phyloP scores from a whole-genome alignment of 2,113 vertebrate genomes.

The Tylochromis polylepis region DNA sequence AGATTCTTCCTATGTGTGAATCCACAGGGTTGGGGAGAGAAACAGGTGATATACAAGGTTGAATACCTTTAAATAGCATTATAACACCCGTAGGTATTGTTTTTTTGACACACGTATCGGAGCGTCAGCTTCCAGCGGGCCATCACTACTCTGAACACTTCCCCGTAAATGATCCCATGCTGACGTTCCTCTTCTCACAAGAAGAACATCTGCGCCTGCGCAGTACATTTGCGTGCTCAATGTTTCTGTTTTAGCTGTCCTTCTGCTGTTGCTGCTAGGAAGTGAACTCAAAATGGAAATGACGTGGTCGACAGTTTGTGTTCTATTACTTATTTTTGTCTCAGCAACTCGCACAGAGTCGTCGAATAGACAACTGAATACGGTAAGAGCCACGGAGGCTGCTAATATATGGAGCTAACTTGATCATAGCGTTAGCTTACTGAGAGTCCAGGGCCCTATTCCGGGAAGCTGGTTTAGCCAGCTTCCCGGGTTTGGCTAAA shows the following conservation, averaged over 20 bases:
- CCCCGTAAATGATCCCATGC: too few species aligned
- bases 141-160: too few species aligned
- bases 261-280: background rate
- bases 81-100: too few species aligned
- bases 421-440: slow-evolving; percentile 2
- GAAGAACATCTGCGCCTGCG: slow-evolving; percentile 4
- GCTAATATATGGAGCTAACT: background rate
- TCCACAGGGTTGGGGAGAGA: too few species aligned
- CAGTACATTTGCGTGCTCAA: background rate
- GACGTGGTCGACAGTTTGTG: background rate
- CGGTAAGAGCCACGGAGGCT: slow-evolving; percentile 17
- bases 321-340: background rate
- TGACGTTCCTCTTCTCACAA: slow-evolving; percentile 10
- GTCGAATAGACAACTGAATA: slow-evolving; percentile 29
- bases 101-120: too few species aligned
- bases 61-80: too few species aligned
- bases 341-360: slow-evolving; percentile 3
- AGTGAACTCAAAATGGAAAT: slow-evolving; percentile 13
- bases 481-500: background rate
- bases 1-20: too few species aligned
- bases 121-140: too few species aligned
- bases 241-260: background rate
- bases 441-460: background rate
- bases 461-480: background rate
- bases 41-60: too few species aligned